A percentile compares a stretch with the other conserved stretches of the same genome.
These are phyloP conservation scores for Mastomys coucha DNA, from an alignment of 2,113 vertebrate genomes.

Conservation along the genomic window DNA sequence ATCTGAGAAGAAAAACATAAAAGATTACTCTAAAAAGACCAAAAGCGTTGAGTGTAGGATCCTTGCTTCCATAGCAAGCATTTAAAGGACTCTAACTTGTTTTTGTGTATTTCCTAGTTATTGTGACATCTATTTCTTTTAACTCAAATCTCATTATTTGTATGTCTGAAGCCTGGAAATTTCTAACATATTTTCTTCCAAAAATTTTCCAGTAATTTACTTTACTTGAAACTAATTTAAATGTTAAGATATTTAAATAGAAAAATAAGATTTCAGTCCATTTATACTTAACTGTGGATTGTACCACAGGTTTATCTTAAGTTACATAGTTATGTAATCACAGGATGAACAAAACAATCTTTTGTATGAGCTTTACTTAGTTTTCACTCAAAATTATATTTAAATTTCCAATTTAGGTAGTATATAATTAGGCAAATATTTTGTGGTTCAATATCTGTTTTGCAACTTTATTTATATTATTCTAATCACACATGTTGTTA, in stretches of 20 bases:
- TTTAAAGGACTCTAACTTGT: not conserved
- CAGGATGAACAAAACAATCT: not conserved
- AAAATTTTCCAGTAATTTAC: not conserved
- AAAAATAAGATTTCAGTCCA: not conserved
- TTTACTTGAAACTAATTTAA: not conserved
- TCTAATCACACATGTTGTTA: not conserved
- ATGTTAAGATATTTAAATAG: conserved; percentile 10
- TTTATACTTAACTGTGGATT: not conserved
- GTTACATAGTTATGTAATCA: not conserved
- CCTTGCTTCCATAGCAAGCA: conserved; percentile 47
- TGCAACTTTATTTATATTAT: not conserved
- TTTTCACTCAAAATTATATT: not conserved
- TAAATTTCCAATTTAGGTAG: not conserved
- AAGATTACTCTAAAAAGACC: not conserved
- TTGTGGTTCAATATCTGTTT: not conserved
- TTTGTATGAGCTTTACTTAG: not conserved
- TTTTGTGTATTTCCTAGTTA: conserved; percentile 13
- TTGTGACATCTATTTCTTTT: not conserved
- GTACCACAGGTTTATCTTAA: not conserved
- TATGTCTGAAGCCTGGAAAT: not conserved
- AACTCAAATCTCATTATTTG: not conserved
- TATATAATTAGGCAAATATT: not conserved
- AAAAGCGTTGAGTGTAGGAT: not conserved
- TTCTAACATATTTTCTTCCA: not conserved
- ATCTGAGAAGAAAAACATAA: not conserved